Percentiles rank a stretch among this genome's conserved stretches.
phyloP scores from a whole-genome alignment of 2,113 vertebrate genomes.

The Heterotis niloticus region DNA sequence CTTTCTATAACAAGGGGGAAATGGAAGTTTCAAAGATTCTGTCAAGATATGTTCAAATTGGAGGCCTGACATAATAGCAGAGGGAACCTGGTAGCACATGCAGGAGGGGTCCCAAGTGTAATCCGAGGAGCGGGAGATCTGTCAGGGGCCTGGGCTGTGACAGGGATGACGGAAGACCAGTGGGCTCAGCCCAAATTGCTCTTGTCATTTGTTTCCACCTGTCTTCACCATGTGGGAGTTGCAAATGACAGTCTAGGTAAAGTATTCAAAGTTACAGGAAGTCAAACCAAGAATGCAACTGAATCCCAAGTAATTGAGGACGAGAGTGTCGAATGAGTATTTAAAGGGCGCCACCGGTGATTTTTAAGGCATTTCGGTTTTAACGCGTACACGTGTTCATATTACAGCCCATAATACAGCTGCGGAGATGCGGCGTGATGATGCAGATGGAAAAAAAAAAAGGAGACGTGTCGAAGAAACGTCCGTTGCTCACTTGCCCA shows the following conservation, averaged over 20 bases:
- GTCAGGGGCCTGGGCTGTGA: constrained; percentile 27
- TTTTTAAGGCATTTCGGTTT: background rate
- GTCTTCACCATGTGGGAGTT: constrained; percentile 26
- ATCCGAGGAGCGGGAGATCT: constrained; percentile 27
- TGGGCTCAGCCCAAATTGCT: constrained; percentile 32
- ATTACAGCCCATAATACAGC: background rate
- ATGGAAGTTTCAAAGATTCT: constrained; percentile 34
- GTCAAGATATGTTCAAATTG: constrained; percentile 33
- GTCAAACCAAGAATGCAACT: constrained; percentile 19
- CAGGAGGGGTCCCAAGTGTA: constrained; percentile 30
- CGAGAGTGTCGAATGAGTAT: background rate
- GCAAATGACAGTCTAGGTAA: constrained; percentile 32
- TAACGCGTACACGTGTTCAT: background rate
- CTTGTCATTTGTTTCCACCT: constrained; percentile 31
- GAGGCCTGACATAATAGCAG: constrained; percentile 25
- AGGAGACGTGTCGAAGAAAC: background rate
- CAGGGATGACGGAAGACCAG: constrained; percentile 23
- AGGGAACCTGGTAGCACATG: constrained; percentile 20
- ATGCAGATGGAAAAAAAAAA: too few relatives aligned
- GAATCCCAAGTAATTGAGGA: constrained; percentile 18
- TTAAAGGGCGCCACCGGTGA: constrained; percentile 7
- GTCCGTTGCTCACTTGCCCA: background rate
- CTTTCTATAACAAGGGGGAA: constrained; percentile 30
- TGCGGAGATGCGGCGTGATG: too few relatives aligned
- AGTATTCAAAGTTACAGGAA: constrained; percentile 20